A percentile compares a stretch with the other conserved stretches of the same genome.
These are phyloP conservation scores for Pelecanus crispus DNA, from an alignment of 2,113 vertebrate species.

Conservation along the genomic window DNA sequence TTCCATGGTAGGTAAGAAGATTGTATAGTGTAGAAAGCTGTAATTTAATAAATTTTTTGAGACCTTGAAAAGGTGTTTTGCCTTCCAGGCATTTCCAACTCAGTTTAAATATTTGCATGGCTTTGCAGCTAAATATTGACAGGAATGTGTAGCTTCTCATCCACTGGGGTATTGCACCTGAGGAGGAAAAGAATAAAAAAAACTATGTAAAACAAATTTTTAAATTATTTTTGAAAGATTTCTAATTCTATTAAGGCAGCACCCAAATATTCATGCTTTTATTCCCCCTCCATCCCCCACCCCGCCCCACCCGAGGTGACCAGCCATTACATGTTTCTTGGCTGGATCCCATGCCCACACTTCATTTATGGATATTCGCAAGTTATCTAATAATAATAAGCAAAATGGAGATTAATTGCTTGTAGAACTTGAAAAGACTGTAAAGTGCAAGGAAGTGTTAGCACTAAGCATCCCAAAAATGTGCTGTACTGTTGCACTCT, in stretches of 20 bases:
- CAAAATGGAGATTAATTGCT: neutral
- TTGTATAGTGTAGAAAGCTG: neutral
- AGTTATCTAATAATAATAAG: neutral
- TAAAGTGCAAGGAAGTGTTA: neutral
- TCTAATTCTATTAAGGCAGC: neutral
- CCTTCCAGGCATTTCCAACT: neutral
- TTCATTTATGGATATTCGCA: neutral
- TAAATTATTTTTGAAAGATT: neutral
- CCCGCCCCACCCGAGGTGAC: neutral
- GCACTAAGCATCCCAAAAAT: neutral
- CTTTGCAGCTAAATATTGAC: neutral
- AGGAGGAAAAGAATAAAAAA: neutral
- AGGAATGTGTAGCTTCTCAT: neutral
- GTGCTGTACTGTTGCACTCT: neutral
- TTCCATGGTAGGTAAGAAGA: neutral
- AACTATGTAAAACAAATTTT: neutral
- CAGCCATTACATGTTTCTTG: neutral
- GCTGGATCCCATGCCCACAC: neutral
- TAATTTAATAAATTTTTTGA: conserved; percentile 6
- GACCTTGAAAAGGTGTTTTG: neutral
- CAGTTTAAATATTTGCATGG: neutral
- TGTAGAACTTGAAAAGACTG: neutral
- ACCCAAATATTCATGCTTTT: neutral
- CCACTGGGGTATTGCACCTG: neutral
- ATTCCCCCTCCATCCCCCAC: neutral